Conservation (phyloP, 2,888 invertebrate species). For the Margaritifera margaritifera region DNA sequence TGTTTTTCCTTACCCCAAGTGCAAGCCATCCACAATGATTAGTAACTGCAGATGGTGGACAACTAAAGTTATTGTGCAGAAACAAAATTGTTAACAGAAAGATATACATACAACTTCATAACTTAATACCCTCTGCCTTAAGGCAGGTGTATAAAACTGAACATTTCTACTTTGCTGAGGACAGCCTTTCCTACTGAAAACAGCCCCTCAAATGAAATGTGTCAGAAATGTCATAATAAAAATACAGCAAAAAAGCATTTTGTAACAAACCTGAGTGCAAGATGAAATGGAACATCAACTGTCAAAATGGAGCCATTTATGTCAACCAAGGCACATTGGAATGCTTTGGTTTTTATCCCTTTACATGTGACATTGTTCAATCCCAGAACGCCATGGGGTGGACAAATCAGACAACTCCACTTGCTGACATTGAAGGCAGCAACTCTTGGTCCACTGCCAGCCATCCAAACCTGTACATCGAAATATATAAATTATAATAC, state of each 20-base stretch:
- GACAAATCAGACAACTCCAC: slow-evolving; percentile 81
- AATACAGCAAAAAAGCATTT: background rate
- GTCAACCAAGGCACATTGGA: slow-evolving; percentile 84
- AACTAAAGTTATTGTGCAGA: no score
- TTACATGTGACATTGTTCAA: slow-evolving; percentile 76
- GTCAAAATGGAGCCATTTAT: slow-evolving; percentile 87
- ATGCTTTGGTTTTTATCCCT: slow-evolving; percentile 58
- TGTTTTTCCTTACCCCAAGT: no score
- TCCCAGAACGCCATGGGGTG: slow-evolving; percentile 87
- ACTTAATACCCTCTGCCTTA: no score
- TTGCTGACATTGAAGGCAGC: slow-evolving; percentile 93
- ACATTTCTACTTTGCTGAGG: no score
- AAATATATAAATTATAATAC: background rate
- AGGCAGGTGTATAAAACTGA: no score
- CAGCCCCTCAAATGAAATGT: no score
- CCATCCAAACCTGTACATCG: slow-evolving; percentile 81
- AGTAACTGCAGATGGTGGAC: no score
- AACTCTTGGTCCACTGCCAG: slow-evolving; percentile 91
- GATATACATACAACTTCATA: no score
- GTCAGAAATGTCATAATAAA: background rate
- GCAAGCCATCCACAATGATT: no score
- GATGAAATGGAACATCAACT: slow-evolving; percentile 91
- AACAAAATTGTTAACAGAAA: no score
- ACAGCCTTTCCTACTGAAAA: no score
- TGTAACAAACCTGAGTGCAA: slow-evolving; percentile 79